Evolutionary conservation across 2,888 invertebrate genomes (phyloP), one percentile per base, ranked within the genome.

Genomic region (Timandra comae): DNA sequence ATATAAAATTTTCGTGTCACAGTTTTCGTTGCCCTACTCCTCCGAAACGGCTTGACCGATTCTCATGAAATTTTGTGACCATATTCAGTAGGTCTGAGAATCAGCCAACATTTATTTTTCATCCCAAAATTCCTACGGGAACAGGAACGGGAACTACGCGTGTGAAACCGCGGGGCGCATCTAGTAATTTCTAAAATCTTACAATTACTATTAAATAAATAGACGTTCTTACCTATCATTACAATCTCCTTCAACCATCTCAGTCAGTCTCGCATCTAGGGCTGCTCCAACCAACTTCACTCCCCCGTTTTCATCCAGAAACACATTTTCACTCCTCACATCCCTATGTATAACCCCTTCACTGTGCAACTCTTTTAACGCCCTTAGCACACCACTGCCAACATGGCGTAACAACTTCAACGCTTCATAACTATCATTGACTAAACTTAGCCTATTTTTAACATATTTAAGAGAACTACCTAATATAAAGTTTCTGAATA

Each of bases 331-430:
- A 52, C 91, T 90, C 38, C 91, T 80, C n/a, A 97, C 76, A 70
- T 94, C 92, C 56, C 92, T 91, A 66, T 97, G 96, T 8, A 95
- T 90, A 1, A 96, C 90, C 44, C 93, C 92, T 42, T 91, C 92
- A 50, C 90, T 88, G 64, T 97, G 97, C 34, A 97, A 80, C 64
- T 91, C 95, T 22, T 90, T 89, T 19, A 97, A 73, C 7, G 93
- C 95, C 31, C 89, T 88, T 2, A 96, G 80, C 13, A 96, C 88
- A 16, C 93, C 94, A 28, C 85, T 80, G 0, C 92, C 91, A 19
- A 95, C 88, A 59, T 89, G 87, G 19, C 91, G 86, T 4, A 94
- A 58, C 33, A 90, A 41, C 26, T 62, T 69, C 11, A 82, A 49
- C 6, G 63, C 61, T 38, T 79, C 81, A 21, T 46, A 64, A 7